Base-by-base conservation (phyloP, 2,113 vertebrate genomes). In the Hystrix cristata region DNA sequence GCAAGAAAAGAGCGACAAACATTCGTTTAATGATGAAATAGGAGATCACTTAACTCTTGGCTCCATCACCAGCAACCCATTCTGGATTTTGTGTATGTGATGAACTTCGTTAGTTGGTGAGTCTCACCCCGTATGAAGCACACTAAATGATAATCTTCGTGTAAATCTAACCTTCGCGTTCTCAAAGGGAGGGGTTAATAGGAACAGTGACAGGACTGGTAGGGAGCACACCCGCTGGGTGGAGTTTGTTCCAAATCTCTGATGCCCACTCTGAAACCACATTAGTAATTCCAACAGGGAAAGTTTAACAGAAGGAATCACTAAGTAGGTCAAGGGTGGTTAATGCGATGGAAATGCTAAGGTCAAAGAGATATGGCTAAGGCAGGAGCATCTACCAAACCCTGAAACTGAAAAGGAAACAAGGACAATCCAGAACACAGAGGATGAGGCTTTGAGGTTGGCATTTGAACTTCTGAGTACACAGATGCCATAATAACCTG, bases 231-330 rank as follows among this genome's bases (percentile, higher is more conserved):
- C 69, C 71, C 43, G 13, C 29, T 91, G 46, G 48, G 43, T 7
- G 38, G 74, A 78, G 12, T 81, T 90, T 93, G 64, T 69, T 82
- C 18, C 59, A 91, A 27, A 67, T 88, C 87, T 85, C 55, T 88
- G n/a, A 25, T 91, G 59, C 51, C 18, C 67, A 72, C 53, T 87
- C n/a, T 74, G 83, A 89, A 93, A 91, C 59, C 38, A 64, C 31
- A 67, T 16, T 48, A 62, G 31, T 87, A 86, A 90, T 78, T 55
- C 6, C 31, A 78, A 85, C 48, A 84, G 14, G 82, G 69, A 85
- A 60, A 96, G 79, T 27, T 72, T 67, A 89, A 74, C 69, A 46
- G n/a, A 71, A 60, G 38, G 38, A 79, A 83, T 79, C 19, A 91
- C 53, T 59, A 94, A 57, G 14, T 62, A 87, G 82, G 9, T 72